Conservation (phyloP, 2,113 vertebrate genomes). For the rat (Rattus norvegicus) region DNA sequence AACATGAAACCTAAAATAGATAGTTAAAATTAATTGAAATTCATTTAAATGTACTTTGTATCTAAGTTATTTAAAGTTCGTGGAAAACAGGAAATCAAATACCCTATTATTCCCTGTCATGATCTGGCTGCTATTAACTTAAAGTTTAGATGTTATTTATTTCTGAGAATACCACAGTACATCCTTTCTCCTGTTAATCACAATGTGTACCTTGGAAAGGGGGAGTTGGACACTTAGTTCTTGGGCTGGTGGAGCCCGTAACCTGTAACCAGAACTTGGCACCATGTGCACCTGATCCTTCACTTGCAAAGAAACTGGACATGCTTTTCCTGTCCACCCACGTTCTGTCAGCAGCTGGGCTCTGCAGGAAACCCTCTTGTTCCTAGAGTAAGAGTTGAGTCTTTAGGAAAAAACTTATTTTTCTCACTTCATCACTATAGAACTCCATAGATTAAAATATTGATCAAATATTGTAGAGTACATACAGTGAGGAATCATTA, state of each 20-base stretch:
- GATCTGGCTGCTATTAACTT: neutral
- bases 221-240: too few species aligned
- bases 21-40: neutral
- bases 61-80: neutral
- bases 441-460: neutral
- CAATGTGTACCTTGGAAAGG: neutral
- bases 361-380: neutral
- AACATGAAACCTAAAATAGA: neutral
- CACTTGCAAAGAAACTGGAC: neutral
- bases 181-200: neutral
- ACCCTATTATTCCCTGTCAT: neutral
- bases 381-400: neutral
- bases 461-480: neutral
- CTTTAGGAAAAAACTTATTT: neutral
- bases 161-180: neutral
- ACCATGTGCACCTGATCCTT: neutral
- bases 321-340: too few species aligned
- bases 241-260: neutral
- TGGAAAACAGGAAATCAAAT: neutral
- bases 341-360: neutral
- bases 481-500: neutral
- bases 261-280: fast-evolving
- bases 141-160: neutral
- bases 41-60: neutral
- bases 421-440: neutral